phyloP scores from a whole-genome alignment of 1,140 invertebrate genomes.

The Chelonus insularis region DNA sequence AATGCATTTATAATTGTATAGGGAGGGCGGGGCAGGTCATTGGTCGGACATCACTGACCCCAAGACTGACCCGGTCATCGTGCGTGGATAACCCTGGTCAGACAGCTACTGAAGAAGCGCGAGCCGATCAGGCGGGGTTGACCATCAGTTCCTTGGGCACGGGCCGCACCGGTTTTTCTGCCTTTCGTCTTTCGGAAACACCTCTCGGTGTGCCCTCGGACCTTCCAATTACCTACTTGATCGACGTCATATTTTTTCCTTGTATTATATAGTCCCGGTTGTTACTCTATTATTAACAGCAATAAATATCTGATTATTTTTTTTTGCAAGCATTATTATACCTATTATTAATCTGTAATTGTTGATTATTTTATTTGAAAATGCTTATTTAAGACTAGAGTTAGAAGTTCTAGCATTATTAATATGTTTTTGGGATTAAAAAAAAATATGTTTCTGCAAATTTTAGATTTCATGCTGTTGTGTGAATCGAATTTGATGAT shows the following conservation, averaged over 20 bases:
- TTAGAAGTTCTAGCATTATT: too few species aligned
- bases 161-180: constrained; percentile 47
- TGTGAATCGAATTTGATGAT: too few species aligned
- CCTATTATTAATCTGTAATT: neutral
- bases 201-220: constrained; percentile 1
- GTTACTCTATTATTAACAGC: neutral
- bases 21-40: constrained; percentile 50
- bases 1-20: constrained; percentile 58
- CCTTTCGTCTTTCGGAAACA: constrained; percentile 20
- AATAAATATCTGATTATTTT: neutral
- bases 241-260: constrained; percentile 22
- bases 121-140: constrained; percentile 30
- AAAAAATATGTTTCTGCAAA: too few species aligned
- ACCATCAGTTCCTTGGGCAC: constrained; percentile 38
- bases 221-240: constrained; percentile 18
- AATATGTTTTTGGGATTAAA: too few species aligned
- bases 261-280: neutral
- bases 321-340: neutral
- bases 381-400: too few species aligned
- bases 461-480: too few species aligned
- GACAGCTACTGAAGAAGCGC: constrained; percentile 28
- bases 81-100: constrained; percentile 31
- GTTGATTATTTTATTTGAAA: too few species aligned
- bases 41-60: constrained; percentile 55
- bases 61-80: constrained; percentile 40